Evolutionary conservation across 53 echinoderm and acorn worm species (phyloP), one percentile per base, ranked within the genome.

Genomic region (Temnopleurus reevesii): DNA sequence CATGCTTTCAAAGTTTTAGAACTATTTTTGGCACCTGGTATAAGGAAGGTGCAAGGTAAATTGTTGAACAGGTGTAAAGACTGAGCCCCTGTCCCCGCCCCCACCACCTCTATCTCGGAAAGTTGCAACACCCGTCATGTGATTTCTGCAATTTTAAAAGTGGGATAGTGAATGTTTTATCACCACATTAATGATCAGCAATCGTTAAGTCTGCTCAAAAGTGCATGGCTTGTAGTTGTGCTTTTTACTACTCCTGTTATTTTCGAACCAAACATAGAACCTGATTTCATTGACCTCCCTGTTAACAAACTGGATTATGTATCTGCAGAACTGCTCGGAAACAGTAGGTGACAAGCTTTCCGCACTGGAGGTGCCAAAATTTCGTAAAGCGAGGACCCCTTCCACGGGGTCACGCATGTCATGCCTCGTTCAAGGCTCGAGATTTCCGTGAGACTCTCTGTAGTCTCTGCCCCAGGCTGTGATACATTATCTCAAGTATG

Each of bases 341-440:
- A 53, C 55, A 83, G 83, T 54, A 83, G 83, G 83, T 83, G 83
- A 83, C 83, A 83, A 83, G 83, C 83, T 55, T 83, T 83, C 83
- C 83, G 83, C 83, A 83, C 54, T 35, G 83, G 56, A 83, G 83
- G 83, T 83, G 83, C 83, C 83, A 55, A 83, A 83, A 53, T 83
- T 49, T 83, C 54, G 54, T 55, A 35, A 81, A 53, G n/a, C 36
- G 53, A 83, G 55, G 35, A 53, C 55, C 83, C 51, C 9, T 53
- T 54, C 38, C 55, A 53, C 53, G 83, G 55, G 83, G 83, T 83
- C 83, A 83, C 31, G 55, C 54, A 55, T 83, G 83, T 83, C 83
- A 83, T 83, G 83, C 83, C 55, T 21, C 49, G 31, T 79, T 49
- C 79, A 79, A 77, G 79, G 79, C 79, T 79, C 44, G 30, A 79